Percentiles rank a stretch among this genome's conserved stretches.
These are phyloP conservation scores for Pristionchus maxplancki DNA, from an alignment of 2,888 invertebrate genomes.

Conservation along the genomic window DNA sequence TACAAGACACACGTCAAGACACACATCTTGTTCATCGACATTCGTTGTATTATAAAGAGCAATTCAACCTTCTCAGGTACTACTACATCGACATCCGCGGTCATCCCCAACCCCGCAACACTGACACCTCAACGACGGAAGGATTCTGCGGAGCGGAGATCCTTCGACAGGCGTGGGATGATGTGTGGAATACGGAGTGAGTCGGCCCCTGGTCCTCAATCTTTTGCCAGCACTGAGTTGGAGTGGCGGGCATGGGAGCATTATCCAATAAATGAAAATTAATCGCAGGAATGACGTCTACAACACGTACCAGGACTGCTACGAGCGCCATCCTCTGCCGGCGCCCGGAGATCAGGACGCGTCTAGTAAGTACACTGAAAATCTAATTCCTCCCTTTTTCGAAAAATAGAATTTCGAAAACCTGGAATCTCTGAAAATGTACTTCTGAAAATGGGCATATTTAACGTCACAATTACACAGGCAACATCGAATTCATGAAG, in stretches of 20 bases:
- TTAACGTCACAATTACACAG: neutral
- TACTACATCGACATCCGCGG: slow-evolving; percentile 16
- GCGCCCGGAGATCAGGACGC: neutral
- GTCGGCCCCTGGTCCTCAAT: no score
- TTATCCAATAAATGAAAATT: no score
- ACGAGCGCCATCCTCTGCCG: slow-evolving; percentile 58
- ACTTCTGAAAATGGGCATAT: no score
- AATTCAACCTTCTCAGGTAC: slow-evolving; percentile 34
- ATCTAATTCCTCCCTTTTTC: no score
- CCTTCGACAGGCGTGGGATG: slow-evolving; percentile 34
- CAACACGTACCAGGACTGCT: slow-evolving; percentile 72
- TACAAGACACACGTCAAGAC: no score
- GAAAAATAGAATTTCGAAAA: no score
- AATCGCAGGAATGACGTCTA: slow-evolving; percentile 65
- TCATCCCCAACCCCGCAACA: neutral
- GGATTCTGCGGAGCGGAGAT: slow-evolving; percentile 38
- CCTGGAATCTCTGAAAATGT: no score
- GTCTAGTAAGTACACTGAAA: neutral
- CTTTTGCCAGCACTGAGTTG: neutral
- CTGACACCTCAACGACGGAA: neutral
- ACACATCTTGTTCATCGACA: no score
- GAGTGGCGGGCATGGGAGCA: no score
- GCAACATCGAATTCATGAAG: slow-evolving; percentile 49
- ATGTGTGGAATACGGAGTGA: slow-evolving; percentile 41
- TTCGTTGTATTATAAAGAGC: no score